phyloP scores from a whole-genome alignment of 2,113 vertebrate species.

The Gallinago jamesoni region DNA sequence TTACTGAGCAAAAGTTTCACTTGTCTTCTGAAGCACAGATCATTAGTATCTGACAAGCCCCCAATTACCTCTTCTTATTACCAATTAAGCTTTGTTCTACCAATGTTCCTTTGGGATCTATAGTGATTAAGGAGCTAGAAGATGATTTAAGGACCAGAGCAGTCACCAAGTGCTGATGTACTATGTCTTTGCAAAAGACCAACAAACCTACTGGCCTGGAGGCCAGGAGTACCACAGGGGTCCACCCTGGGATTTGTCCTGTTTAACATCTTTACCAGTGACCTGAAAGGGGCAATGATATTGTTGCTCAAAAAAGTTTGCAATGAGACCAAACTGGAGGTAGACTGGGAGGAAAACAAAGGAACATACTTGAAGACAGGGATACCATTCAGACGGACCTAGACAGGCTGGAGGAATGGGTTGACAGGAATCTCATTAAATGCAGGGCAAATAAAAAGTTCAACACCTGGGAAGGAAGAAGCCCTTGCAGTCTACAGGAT shows the following conservation, averaged over 20 bases:
- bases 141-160: neutral
- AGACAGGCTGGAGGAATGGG: neutral
- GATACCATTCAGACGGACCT: neutral
- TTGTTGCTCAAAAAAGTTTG: neutral
- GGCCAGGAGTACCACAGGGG: neutral
- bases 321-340: neutral
- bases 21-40: neutral
- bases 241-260: neutral
- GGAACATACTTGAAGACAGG: neutral
- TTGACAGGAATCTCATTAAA: neutral
- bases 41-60: neutral
- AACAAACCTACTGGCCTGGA: constrained; percentile 27
- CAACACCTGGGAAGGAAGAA: neutral
- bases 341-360: neutral
- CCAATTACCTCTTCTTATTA: constrained; percentile 2
- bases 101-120: constrained; percentile 14
- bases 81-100: constrained; percentile 1
- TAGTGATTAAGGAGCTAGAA: constrained; percentile 22
- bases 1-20: neutral
- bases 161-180: neutral
- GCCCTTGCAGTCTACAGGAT: neutral
- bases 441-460: neutral
- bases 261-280: neutral
- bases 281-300: neutral
- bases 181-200: constrained; percentile 22